A percentile compares a stretch with the other conserved stretches of the same genome.
phyloP scores from a whole-genome alignment of 1,140 invertebrate species.

The Caerostris extrusa region DNA sequence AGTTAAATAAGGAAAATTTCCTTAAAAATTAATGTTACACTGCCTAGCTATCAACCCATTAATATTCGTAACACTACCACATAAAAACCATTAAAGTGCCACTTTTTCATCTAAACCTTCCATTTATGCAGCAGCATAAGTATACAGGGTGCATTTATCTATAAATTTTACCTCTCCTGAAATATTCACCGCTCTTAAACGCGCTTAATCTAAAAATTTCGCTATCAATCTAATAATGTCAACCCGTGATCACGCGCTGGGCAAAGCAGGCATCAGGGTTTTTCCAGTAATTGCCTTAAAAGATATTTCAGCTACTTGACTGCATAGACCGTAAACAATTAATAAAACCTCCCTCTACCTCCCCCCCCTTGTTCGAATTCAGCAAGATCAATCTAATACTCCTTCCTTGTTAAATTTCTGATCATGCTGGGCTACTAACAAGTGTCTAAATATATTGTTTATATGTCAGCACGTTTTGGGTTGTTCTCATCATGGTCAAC shows the following conservation, averaged over 20 bases:
- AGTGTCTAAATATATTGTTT: constrained; percentile 50
- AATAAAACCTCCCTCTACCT: background rate
- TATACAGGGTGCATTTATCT: background rate
- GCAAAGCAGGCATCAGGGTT: background rate
- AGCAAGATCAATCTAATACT: background rate
- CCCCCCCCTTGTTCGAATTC: background rate
- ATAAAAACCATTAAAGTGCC: background rate
- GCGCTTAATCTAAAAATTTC: background rate
- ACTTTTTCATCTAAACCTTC: background rate
- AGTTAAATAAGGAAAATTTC: background rate
- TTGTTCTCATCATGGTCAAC: background rate
- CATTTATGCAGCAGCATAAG: background rate
- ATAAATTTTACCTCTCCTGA: background rate
- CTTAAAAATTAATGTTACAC: background rate
- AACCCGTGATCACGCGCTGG: background rate
- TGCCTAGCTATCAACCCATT: background rate
- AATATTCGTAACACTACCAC: background rate
- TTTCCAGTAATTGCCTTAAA: background rate
- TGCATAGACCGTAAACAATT: background rate
- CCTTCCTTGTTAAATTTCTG: constrained; percentile 29
- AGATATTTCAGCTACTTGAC: constrained; percentile 2
- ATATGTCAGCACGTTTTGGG: constrained; percentile 23
- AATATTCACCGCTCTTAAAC: constrained; percentile 11
- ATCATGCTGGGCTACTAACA: constrained; percentile 4
- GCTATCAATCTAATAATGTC: background rate